Evolutionary conservation across 1,140 invertebrate genomes (phyloP).

Genomic region (Leptoteleia sp.): DNA sequence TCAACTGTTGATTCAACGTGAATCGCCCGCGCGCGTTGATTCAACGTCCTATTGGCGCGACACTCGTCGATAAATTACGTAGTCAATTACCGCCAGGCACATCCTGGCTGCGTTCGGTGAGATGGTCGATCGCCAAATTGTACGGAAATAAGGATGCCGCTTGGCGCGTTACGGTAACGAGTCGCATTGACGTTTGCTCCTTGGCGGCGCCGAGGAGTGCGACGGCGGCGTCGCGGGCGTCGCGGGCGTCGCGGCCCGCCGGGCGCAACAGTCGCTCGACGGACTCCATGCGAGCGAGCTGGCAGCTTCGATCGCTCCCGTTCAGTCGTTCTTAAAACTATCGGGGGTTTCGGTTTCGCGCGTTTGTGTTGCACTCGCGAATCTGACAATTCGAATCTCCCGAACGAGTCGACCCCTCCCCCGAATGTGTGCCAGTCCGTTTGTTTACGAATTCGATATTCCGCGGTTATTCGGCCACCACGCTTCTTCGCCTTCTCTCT

Average conservation of each 20-base stretch:
- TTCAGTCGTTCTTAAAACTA: background rate
- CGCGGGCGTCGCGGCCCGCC: constrained; percentile 26
- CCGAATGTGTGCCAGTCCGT: too few relatives aligned
- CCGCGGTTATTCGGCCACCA: too few relatives aligned
- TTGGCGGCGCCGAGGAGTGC: constrained; percentile 47
- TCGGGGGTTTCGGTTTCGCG: background rate
- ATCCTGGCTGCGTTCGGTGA: too few relatives aligned
- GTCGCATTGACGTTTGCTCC: constrained; percentile 67
- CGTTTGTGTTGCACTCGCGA: background rate
- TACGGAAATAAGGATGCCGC: constrained; percentile 15
- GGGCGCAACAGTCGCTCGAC: constrained; percentile 71
- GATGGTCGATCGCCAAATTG: constrained; percentile 13
- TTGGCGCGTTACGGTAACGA: constrained; percentile 25
- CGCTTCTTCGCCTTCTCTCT: too few relatives aligned
- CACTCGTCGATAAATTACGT: too few relatives aligned
- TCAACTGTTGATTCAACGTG: too few relatives aligned
- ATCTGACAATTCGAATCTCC: background rate
- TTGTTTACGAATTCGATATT: too few relatives aligned
- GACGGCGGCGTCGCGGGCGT: too few relatives aligned
- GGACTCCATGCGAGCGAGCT: constrained; percentile 52
- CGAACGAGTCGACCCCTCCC: too few relatives aligned
- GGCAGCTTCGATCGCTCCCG: constrained; percentile 30
- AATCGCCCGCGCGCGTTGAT: too few relatives aligned
- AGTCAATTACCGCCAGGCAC: too few relatives aligned
- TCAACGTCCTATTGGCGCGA: too few relatives aligned